These are phyloP conservation scores for Gonocerus acuteangulatus DNA, from an alignment of 2,888 invertebrate species.

Conservation along the genomic window DNA sequence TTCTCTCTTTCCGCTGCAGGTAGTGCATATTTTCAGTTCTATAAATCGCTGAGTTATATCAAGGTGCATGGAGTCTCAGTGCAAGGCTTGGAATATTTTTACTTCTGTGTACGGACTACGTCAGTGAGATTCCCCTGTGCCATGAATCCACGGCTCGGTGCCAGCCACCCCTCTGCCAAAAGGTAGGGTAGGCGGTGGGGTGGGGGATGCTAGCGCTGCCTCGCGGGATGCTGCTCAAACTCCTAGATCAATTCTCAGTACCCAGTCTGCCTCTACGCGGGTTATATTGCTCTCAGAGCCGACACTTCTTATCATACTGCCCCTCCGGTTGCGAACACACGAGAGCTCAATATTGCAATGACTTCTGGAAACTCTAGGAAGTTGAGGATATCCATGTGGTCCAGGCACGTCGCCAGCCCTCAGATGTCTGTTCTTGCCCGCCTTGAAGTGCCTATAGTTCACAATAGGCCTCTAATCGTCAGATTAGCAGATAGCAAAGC, in stretches of 20 bases:
- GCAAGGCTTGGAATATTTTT: no score
- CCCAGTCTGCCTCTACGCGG: not conserved
- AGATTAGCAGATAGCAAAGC: conserved; percentile 31
- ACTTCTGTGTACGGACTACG: no score
- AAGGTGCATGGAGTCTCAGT: no score
- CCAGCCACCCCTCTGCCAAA: no score
- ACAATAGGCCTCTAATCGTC: conserved; percentile 31
- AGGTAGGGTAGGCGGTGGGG: not conserved
- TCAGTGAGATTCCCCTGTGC: no score
- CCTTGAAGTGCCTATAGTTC: conserved; percentile 32
- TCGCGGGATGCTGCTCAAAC: conserved; percentile 10
- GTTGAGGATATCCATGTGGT: conserved; percentile 33
- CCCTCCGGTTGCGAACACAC: not conserved
- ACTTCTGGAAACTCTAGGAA: conserved; percentile 26
- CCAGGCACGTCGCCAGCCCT: conserved; percentile 30
- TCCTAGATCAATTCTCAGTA: conserved; percentile 15
- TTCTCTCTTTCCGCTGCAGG: no score
- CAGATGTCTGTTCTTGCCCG: conserved; percentile 31
- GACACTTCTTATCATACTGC: not conserved
- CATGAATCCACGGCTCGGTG: no score
- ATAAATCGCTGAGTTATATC: no score
- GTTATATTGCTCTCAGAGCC: no score
- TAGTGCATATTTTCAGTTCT: no score
- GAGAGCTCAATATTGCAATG: conserved; percentile 11
- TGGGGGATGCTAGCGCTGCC: not conserved